phyloP scores from a whole-genome alignment of 2,113 vertebrate genomes.

The Eulacestoma nigropectus region DNA sequence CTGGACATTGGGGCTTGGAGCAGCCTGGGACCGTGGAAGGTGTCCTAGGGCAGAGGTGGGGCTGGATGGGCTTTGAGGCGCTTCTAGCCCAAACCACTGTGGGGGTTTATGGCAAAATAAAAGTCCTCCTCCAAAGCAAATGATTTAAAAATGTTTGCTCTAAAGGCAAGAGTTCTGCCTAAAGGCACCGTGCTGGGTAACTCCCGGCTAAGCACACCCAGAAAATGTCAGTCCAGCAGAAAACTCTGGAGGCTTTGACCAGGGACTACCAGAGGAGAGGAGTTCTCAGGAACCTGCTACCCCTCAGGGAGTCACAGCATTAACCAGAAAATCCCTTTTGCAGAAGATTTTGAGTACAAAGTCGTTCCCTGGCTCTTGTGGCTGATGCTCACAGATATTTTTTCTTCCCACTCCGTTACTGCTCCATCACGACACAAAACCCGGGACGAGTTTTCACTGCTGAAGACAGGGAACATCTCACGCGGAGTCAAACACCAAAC shows the following conservation, averaged over 20 bases:
- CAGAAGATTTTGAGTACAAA: background rate
- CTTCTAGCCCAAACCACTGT: background rate
- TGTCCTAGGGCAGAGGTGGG: background rate
- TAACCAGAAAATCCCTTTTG: background rate
- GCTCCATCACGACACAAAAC: background rate
- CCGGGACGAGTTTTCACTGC: background rate
- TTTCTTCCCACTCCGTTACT: background rate
- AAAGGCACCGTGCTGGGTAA: background rate
- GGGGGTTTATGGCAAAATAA: background rate
- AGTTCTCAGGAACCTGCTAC: background rate
- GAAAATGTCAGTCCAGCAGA: background rate
- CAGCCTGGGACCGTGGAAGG: background rate
- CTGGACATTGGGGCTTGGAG: background rate
- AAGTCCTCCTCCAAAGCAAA: background rate
- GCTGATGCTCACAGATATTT: background rate
- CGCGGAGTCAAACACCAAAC: accelerated
- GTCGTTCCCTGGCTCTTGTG: background rate
- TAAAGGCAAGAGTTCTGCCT: background rate
- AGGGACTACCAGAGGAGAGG: background rate
- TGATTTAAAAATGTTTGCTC: background rate
- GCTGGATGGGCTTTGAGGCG: accelerated
- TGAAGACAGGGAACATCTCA: background rate
- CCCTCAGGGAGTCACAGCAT: background rate
- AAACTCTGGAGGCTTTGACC: background rate
- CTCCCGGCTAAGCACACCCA: background rate